These are phyloP conservation scores for Spilogale gracilis DNA, from an alignment of 2,113 vertebrate species.

Conservation along the genomic window DNA sequence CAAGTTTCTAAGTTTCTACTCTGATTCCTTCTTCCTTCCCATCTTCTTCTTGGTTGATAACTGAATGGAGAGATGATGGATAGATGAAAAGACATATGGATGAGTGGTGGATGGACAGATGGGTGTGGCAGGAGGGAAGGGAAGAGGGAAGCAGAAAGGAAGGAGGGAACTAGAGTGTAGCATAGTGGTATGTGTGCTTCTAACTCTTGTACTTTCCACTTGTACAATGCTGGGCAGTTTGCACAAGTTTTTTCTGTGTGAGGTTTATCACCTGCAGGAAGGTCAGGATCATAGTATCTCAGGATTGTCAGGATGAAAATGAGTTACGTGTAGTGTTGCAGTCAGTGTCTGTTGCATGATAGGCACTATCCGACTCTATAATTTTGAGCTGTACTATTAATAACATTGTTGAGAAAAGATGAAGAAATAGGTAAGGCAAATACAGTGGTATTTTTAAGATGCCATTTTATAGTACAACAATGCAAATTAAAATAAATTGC, in stretches of 20 bases:
- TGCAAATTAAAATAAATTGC: constrained; percentile 46
- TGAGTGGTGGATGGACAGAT: not conserved
- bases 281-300: not conserved
- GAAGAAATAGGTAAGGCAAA: not conserved
- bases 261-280: constrained; percentile 14
- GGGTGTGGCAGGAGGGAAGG: not conserved
- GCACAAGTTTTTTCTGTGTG: not conserved
- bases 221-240: not conserved
- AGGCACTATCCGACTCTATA: not conserved
- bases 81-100: not conserved
- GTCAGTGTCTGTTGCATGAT: not conserved
- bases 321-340: not conserved
- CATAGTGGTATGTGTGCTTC: not conserved
- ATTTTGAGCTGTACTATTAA: not conserved
- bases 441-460: constrained; percentile 2
- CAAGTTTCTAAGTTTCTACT: constrained; percentile 9
- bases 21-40: not conserved
- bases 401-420: not conserved
- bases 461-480: not conserved
- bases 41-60: not conserved
- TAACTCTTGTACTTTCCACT: not conserved
- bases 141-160: not conserved
- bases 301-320: not conserved
- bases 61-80: not conserved
- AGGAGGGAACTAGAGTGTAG: not conserved